Evolutionary conservation across 2,888 invertebrate genomes (phyloP), one percentile per base, ranked within the genome.

Genomic region (Plagiodera versicolora): DNA sequence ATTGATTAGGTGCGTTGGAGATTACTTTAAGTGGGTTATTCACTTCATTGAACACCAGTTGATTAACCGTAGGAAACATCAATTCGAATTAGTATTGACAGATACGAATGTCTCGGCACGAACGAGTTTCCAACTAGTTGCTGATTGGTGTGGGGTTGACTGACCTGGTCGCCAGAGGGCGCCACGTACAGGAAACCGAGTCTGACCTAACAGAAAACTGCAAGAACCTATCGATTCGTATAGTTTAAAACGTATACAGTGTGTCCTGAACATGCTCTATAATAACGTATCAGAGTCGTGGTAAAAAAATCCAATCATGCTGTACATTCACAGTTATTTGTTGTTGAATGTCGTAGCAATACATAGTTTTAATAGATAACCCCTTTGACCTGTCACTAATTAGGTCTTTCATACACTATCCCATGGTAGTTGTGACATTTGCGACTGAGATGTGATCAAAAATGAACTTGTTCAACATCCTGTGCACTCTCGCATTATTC

Each of bases 71-170:
- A 50, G 50, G 60, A 64, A 56, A 58, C 69, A 69, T 69, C 65
- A 60, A 64, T 69, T 67, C 61, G 63, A 59, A 67, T 69, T 66
- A 69, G 47, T 58, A 35, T 63, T 69, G 67, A 69, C 67, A 66
- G 65, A 66, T 66, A 69, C 62, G 65, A 69, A 69, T 69, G 69
- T 63, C 66, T 58, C 56, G 64, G 62, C 62, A 64, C 24, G 6
- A 24, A 6, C 24, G 24, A 24, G 24, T 24, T 24, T 24, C 6
- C 24, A 5, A 24, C 6, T 24, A 3, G 6, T 39, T 39, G 14
- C 39, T 39, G 6, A 14, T 8, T 8, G 2, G 5, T 39, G 4
- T 39, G 39, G 14, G 3, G 39, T 39, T 39, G 8, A 8, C 3
- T 39, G 14, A 39, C n/a, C 39, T 2, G 6, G 11, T 14, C 39